A percentile compares a stretch with the other conserved stretches of the same genome.
These are phyloP conservation scores for Athalia cordata DNA, from an alignment of 2,888 invertebrate genomes.

Conservation along the genomic window DNA sequence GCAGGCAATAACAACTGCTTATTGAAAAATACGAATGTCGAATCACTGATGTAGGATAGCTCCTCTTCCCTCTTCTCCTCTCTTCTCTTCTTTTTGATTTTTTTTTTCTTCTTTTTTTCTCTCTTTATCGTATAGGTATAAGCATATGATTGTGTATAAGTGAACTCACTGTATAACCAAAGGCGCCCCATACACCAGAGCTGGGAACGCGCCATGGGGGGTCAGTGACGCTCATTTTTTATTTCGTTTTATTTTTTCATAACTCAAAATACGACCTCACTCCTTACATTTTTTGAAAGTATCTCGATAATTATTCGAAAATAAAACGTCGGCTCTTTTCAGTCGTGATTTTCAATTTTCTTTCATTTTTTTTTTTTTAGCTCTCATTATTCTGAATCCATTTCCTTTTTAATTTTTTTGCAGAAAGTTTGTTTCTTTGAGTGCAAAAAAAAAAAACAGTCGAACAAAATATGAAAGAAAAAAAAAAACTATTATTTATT, in stretches of 20 bases:
- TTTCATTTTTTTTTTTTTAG: not conserved
- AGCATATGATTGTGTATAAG: conserved; percentile 48
- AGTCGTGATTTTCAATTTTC: not conserved
- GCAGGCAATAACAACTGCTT: conserved; percentile 59
- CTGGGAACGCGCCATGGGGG: conserved; percentile 65
- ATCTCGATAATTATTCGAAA: too few species aligned
- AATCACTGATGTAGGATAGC: conserved; percentile 62
- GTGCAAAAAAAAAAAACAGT: too few species aligned
- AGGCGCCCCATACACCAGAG: conserved; percentile 55
- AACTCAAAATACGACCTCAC: not conserved
- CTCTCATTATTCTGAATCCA: not conserved
- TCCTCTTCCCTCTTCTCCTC: conserved; percentile 13
- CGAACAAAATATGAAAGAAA: too few species aligned
- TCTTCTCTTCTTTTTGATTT: not conserved
- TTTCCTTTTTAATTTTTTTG: too few species aligned
- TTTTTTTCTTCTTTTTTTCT: not conserved
- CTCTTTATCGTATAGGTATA: not conserved
- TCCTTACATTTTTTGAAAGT: too few species aligned
- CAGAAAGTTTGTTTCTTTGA: too few species aligned
- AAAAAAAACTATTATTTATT: too few species aligned
- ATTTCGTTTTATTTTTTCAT: not conserved
- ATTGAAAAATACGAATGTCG: conserved; percentile 62
- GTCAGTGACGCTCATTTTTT: conserved; percentile 61
- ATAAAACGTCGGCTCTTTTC: not conserved
- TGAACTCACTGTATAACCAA: conserved; percentile 46